Percentiles rank a stretch among this genome's conserved stretches.
These are phyloP conservation scores for Dryobota labecula DNA, from an alignment of 2,888 invertebrate species.

Conservation along the genomic window DNA sequence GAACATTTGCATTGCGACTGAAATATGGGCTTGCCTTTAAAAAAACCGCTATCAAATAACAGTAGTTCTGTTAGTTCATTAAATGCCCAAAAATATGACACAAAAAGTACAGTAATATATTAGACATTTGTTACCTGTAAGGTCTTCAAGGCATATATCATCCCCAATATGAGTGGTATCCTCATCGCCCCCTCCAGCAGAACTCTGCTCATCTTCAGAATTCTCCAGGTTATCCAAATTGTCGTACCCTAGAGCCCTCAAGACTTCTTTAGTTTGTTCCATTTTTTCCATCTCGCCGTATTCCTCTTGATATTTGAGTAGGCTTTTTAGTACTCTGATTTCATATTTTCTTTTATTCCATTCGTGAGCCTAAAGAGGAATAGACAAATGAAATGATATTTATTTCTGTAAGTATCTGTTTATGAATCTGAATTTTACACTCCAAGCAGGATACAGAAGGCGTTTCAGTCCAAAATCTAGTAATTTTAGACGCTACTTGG, in stretches of 20 bases:
- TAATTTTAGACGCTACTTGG: no score
- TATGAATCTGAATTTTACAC: no score
- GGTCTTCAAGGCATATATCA: conserved; percentile 93
- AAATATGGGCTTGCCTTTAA: neutral
- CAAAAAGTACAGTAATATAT: conserved; percentile 36
- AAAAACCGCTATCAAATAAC: neutral
- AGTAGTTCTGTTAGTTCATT: neutral
- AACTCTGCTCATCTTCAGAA: conserved; percentile 88
- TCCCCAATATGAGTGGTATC: conserved; percentile 92
- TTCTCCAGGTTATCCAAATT: conserved; percentile 86
- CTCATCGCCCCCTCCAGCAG: conserved; percentile 88
- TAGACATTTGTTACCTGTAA: conserved; percentile 88
- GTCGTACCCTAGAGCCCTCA: conserved; percentile 83
- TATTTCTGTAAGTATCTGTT: no score
- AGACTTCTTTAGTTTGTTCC: conserved; percentile 88
- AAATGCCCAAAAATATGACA: neutral
- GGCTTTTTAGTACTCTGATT: conserved; percentile 90
- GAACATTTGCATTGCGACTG: no score
- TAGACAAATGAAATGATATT: no score
- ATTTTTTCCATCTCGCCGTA: conserved; percentile 88
- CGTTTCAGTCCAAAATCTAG: no score
- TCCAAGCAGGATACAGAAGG: no score
- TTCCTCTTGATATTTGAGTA: conserved; percentile 90
- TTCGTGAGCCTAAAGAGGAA: conserved; percentile 89
- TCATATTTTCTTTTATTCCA: conserved; percentile 90